Base-by-base conservation (phyloP, 37 sponge, comb jelly and placozoan species). In the Petrosia ficiformis region DNA sequence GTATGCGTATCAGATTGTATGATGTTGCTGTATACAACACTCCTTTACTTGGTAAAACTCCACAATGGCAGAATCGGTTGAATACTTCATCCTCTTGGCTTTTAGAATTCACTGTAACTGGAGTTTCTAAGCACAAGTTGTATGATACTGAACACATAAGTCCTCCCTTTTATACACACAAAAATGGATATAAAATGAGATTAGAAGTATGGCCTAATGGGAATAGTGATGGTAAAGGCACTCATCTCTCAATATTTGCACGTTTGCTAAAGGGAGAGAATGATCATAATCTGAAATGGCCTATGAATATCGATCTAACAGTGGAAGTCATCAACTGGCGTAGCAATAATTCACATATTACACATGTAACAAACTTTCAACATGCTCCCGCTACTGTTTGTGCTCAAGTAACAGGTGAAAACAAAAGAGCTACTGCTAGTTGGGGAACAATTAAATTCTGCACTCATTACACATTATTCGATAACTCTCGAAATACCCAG, bases 211-310 rank as follows among this genome's bases (percentile, higher is more conserved):
- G 44, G 42, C 29, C 52, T 33, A 42, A 43, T 52, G 73, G 56
- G 10, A 25, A 25, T 6, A 42, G 29, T 28, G 39, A 42, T 10
- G 34, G 56, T 6, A 52, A 33, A 6, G 70, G 60, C 11, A 59
- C 69, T 54, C 38, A 75, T 40, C 1, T 82, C 29, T 68, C 76
- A 60, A 56, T 82, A 24, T 68, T 56, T 57, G 24, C 67, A 10
- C 57, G 70, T 41, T 24, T 75, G 39, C 31, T 68, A 25, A 73
- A 64, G 42, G 82, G 82, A 28, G 74, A 73, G 22, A 74, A 57
- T 34, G 82, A 81, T 74, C 40, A 63, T 16, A 1, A 42, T 28
- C 65, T 80, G 31, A 57, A 30, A 26, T 80, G 81, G 81, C 81
- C 81, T 32, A 74, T 81, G 52, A 44, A 42, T 36, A 74, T 54